Evolutionary conservation across 2,113 vertebrate genomes (phyloP).

Genomic region (Nerophis lumbriciformis): DNA sequence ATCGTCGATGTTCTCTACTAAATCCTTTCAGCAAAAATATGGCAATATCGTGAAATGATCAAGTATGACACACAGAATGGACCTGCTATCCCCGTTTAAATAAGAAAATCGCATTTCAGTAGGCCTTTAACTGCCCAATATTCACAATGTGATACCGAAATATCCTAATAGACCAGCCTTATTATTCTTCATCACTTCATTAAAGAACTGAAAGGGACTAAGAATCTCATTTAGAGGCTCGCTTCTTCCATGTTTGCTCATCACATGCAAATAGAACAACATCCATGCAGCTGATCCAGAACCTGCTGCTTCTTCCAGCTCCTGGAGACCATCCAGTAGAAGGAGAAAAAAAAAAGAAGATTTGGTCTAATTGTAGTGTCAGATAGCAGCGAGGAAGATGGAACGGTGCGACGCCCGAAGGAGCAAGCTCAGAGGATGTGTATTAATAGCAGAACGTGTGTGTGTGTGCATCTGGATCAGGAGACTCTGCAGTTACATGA

Average conservation of each 20-base stretch:
- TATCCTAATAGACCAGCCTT: neutral
- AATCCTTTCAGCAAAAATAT: too few relatives aligned
- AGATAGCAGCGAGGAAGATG: neutral
- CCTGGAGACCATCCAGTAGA: neutral
- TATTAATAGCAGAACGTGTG: constrained; percentile 1
- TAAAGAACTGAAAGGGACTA: neutral
- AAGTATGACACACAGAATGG: too few relatives aligned
- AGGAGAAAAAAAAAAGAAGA: neutral
- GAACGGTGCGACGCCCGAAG: neutral
- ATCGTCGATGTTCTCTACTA: too few relatives aligned
- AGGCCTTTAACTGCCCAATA: neutral
- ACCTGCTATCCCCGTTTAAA: too few relatives aligned
- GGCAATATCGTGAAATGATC: too few relatives aligned
- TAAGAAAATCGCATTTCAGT: too few relatives aligned
- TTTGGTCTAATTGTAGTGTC: constrained; percentile 7
- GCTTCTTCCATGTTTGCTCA: neutral
- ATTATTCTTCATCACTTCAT: neutral
- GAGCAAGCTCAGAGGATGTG: neutral
- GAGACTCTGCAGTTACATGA: too few relatives aligned
- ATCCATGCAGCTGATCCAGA: neutral
- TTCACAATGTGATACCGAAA: neutral
- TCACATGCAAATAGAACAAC: neutral
- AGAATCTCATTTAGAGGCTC: neutral
- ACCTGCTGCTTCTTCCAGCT: neutral
- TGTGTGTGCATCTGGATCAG: neutral